Evolutionary conservation across 2,888 invertebrate genomes (phyloP).

Genomic region (Chelonus formosanus): DNA sequence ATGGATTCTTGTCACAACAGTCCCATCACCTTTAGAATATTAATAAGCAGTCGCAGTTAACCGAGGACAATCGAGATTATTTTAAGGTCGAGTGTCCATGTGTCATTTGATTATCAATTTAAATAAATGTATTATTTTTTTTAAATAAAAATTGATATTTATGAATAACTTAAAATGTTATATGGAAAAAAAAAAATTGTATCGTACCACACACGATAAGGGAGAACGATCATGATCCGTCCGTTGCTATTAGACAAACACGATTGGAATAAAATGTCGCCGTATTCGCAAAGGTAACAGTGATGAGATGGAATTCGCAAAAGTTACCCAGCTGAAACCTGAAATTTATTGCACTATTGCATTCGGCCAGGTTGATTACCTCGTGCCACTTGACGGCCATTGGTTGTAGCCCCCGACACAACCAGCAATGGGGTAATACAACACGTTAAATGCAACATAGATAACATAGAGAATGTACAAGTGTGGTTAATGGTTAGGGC

Average conservation of each 20-base stretch:
- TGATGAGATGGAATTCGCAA: slow-evolving; percentile 54
- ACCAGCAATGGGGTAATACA: slow-evolving; percentile 19
- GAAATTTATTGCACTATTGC: slow-evolving; percentile 54
- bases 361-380: slow-evolving; percentile 60
- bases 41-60: background rate
- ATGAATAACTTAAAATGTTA: background rate
- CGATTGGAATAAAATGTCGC: slow-evolving; percentile 44
- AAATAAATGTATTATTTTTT: slow-evolving; percentile 2
- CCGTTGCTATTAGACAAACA: slow-evolving; percentile 47
- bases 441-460: slow-evolving; percentile 20
- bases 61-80: background rate
- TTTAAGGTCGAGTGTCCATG: background rate
- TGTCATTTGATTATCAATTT: slow-evolving; percentile 6
- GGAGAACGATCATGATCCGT: slow-evolving; percentile 52
- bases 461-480: slow-evolving; percentile 23
- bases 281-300: slow-evolving; percentile 38
- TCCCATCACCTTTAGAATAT: slow-evolving; percentile 5
- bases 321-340: slow-evolving; percentile 42
- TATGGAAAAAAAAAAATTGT: slow-evolving; percentile 19
- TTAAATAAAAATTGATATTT: background rate
- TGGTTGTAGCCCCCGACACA: slow-evolving; percentile 48
- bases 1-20: slow-evolving; percentile 2
- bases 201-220: slow-evolving; percentile 55
- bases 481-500: slow-evolving; percentile 17
- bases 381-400: slow-evolving; percentile 63